Conservation (phyloP, 2,113 vertebrate genomes). For the Chunga burmeisteri region DNA sequence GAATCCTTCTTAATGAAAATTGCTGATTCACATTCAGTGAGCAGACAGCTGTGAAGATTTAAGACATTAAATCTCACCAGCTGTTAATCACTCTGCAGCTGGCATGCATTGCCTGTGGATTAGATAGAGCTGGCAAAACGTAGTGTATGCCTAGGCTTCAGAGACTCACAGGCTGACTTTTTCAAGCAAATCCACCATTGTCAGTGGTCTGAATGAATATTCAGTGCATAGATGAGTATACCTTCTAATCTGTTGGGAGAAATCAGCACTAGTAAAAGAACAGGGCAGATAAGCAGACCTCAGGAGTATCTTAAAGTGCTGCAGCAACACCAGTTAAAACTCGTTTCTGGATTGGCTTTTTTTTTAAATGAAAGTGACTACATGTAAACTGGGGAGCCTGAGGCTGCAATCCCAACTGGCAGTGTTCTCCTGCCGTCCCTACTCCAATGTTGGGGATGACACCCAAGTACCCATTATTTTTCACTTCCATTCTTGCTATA, state of each 20-base stretch:
- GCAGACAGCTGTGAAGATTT: background rate
- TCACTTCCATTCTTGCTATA: background rate
- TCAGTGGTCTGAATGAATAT: background rate
- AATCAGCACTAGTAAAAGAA: background rate
- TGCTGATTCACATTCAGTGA: background rate
- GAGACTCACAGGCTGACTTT: background rate
- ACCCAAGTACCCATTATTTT: background rate
- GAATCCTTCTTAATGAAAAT: background rate
- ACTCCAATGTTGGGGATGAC: no score
- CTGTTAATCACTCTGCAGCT: background rate
- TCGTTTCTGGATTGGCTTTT: background rate
- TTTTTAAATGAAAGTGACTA: background rate
- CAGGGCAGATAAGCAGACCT: background rate
- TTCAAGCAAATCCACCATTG: background rate
- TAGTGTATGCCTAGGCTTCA: background rate
- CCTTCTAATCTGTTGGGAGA: background rate
- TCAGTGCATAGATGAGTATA: accelerated
- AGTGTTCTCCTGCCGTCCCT: background rate
- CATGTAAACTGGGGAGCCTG: background rate
- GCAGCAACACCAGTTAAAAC: background rate
- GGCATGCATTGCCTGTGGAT: background rate
- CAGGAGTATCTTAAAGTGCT: background rate
- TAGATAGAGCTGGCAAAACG: background rate
- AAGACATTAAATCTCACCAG: background rate
- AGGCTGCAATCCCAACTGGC: background rate